Evolutionary conservation across 1,140 invertebrate genomes (phyloP).

Genomic region (Scaptomyza graminum): DNA sequence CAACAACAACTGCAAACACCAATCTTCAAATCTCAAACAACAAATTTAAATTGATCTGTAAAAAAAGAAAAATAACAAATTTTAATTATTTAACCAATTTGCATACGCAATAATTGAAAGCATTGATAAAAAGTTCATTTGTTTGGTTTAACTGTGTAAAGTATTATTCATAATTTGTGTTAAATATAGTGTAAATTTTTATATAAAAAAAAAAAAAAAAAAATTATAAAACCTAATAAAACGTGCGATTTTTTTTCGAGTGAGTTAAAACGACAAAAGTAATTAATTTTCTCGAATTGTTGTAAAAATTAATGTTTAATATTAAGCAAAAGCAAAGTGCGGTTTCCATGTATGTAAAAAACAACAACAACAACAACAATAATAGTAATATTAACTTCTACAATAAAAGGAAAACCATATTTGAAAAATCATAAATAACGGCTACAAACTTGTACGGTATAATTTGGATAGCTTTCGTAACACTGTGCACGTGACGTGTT

Average conservation of each 20-base stretch:
- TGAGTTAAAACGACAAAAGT: conserved; percentile 44
- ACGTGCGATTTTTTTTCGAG: conserved; percentile 45
- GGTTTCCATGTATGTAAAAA: conserved; percentile 57
- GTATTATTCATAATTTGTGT: conserved; percentile 78
- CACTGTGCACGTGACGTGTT: conserved; percentile 26
- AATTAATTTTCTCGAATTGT: conserved; percentile 48
- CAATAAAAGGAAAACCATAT: conserved; percentile 13
- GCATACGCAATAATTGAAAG: conserved; percentile 58
- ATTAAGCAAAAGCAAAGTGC: conserved; percentile 57
- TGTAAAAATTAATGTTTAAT: conserved; percentile 69
- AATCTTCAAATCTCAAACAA: conserved; percentile 53
- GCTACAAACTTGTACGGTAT: background rate
- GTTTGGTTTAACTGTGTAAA: conserved; percentile 69
- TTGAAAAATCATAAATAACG: conserved; percentile 1
- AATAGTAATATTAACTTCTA: conserved; percentile 16
- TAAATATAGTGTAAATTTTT: conserved; percentile 74
- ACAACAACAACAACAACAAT: conserved; percentile 37
- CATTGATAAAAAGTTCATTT: conserved; percentile 53
- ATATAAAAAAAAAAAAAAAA: conserved; percentile 56
- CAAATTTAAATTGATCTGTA: conserved; percentile 64
- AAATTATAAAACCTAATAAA: conserved; percentile 49
- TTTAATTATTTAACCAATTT: conserved; percentile 60
- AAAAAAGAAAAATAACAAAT: conserved; percentile 43
- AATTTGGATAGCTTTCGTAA: conserved; percentile 11
- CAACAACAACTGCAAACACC: conserved; percentile 34